Evolutionary conservation across 2,888 invertebrate species (phyloP).

Genomic region (Pseudeuparius sepicola): DNA sequence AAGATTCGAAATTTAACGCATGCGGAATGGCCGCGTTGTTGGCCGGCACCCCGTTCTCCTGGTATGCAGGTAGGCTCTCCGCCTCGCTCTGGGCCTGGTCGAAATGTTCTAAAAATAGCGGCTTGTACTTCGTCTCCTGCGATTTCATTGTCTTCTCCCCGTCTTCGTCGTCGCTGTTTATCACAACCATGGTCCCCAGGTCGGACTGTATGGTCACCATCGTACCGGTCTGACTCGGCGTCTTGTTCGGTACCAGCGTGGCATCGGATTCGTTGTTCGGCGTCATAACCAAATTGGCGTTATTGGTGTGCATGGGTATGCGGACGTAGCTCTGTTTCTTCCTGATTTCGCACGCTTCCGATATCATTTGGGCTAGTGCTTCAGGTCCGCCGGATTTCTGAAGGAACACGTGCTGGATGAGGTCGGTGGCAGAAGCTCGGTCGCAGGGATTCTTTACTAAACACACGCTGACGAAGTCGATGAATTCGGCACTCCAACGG

Average conservation of each 20-base stretch:
- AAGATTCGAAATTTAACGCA: too few species aligned
- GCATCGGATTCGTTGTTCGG: slow-evolving; percentile 43
- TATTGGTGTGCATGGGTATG: slow-evolving; percentile 44
- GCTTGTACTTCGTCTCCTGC: slow-evolving; percentile 75
- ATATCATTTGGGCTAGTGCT: slow-evolving; percentile 83
- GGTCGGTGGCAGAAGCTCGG: slow-evolving; percentile 80
- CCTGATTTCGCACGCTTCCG: slow-evolving; percentile 86
- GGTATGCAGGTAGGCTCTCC: slow-evolving; percentile 14
- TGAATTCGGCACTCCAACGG: slow-evolving; percentile 93
- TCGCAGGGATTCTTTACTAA: slow-evolving; percentile 90
- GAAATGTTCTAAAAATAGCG: slow-evolving; percentile 90
- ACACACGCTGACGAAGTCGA: slow-evolving; percentile 92
- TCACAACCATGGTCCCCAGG: slow-evolving; percentile 86
- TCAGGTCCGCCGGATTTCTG: slow-evolving; percentile 72
- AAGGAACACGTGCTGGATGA: slow-evolving; percentile 76
- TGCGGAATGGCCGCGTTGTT: too few species aligned
- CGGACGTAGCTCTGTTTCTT: slow-evolving; percentile 65
- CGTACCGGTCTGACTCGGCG: slow-evolving; percentile 42
- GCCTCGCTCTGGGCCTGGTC: slow-evolving; percentile 70
- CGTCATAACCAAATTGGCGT: slow-evolving; percentile 17
- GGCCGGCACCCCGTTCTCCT: not conserved
- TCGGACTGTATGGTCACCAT: slow-evolving; percentile 66
- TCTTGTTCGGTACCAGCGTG: slow-evolving; percentile 52
- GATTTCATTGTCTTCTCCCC: slow-evolving; percentile 85
- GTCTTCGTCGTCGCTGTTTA: slow-evolving; percentile 71